Evolutionary conservation across 1,140 invertebrate genomes (phyloP).

Genomic region (Drosophila punjabiensis): DNA sequence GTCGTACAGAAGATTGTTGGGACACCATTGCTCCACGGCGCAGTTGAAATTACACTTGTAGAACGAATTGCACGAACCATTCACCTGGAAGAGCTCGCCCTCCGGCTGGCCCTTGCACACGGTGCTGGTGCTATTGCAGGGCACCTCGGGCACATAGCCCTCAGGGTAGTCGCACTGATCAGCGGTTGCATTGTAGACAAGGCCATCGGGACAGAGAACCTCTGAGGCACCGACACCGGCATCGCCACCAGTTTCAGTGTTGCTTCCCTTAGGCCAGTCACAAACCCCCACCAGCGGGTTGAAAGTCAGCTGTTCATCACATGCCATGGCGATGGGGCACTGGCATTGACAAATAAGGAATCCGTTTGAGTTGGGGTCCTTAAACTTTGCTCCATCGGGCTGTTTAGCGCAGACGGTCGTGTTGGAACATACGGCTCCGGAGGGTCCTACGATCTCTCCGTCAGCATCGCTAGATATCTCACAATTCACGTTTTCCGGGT

Average conservation of each 20-base stretch:
- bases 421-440: slow-evolving; percentile 51
- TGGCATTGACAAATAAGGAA: slow-evolving; percentile 68
- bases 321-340: slow-evolving; percentile 63
- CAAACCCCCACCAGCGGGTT: slow-evolving; percentile 43
- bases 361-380: slow-evolving; percentile 48
- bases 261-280: slow-evolving; percentile 27
- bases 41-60: slow-evolving; percentile 72
- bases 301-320: slow-evolving; percentile 40
- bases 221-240: neutral
- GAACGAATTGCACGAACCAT: slow-evolving; percentile 63
- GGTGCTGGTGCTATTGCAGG: slow-evolving; percentile 36
- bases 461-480: slow-evolving; percentile 6
- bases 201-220: slow-evolving; percentile 35
- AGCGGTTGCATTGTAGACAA: slow-evolving; percentile 63
- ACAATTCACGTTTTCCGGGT: slow-evolving; percentile 50
- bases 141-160: slow-evolving; percentile 55
- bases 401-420: slow-evolving; percentile 29
- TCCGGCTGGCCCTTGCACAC: slow-evolving; percentile 55
- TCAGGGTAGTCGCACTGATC: slow-evolving; percentile 59
- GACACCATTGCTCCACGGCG: slow-evolving; percentile 64
- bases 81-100: slow-evolving; percentile 55
- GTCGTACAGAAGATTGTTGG: slow-evolving; percentile 62
- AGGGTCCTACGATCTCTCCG: slow-evolving; percentile 52
- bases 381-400: slow-evolving; percentile 40
- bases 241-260: neutral